Evolutionary conservation across 2,797 vertebrate species (phyloP).

Genomic region (Moxostoma hubbsi): DNA sequence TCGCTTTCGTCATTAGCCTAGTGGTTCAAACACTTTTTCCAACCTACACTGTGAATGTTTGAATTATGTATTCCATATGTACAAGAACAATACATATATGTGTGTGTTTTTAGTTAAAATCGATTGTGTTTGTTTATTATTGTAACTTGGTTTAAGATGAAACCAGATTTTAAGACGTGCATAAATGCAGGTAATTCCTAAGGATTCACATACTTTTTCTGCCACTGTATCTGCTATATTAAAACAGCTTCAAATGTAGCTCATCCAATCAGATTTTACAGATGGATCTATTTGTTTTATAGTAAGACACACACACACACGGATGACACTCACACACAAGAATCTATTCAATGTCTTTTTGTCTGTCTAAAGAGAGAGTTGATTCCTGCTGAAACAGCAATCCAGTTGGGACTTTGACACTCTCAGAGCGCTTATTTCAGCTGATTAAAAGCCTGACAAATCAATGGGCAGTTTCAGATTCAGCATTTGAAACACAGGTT

Average conservation of each 20-base stretch:
- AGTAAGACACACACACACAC: neutral
- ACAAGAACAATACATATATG: no score
- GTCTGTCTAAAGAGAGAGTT: slow-evolving; percentile 52
- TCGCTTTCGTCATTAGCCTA: no score
- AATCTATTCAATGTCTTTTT: neutral
- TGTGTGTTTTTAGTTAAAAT: no score
- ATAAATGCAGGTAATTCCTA: no score
- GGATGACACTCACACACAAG: slow-evolving; percentile 16
- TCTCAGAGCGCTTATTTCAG: slow-evolving; percentile 57
- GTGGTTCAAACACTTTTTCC: no score
- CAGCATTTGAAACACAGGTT: slow-evolving; percentile 43
- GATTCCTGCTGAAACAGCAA: slow-evolving; percentile 50
- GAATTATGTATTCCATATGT: no score
- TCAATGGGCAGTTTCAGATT: slow-evolving; percentile 69
- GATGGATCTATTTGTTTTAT: neutral
- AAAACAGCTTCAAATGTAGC: neutral
- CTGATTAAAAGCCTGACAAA: slow-evolving; percentile 64
- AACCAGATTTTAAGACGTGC: no score
- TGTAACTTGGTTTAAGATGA: no score
- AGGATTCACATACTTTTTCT: no score
- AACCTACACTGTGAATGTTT: no score
- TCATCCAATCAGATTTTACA: neutral
- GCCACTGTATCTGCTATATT: neutral
- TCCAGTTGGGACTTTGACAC: slow-evolving; percentile 61
- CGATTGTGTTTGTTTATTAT: no score